phyloP scores from a whole-genome alignment of 2,113 vertebrate genomes.

The Bos indicus region DNA sequence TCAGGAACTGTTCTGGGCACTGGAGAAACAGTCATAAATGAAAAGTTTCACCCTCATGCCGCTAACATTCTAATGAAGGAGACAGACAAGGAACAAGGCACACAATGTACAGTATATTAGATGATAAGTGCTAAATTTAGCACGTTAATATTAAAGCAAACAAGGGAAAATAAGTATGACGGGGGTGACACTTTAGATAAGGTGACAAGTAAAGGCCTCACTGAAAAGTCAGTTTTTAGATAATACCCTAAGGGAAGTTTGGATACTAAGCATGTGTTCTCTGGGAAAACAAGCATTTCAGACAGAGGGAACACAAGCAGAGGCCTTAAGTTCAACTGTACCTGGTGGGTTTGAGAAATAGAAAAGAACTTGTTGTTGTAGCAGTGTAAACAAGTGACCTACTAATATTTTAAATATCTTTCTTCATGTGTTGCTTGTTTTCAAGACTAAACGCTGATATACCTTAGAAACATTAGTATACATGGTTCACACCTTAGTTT shows the following conservation, averaged over 20 bases:
- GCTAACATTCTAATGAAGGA: not conserved
- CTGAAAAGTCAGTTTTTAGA: not conserved
- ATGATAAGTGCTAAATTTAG: not conserved
- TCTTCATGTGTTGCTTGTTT: not conserved
- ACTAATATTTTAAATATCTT: not conserved
- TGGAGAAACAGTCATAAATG: not conserved
- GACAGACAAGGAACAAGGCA: not conserved
- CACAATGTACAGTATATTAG: not conserved
- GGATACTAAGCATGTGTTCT: not conserved
- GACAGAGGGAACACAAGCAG: not conserved
- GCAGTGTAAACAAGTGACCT: not conserved
- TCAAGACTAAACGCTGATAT: not conserved
- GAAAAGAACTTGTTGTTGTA: not conserved
- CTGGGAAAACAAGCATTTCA: not conserved
- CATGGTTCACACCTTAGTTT: not conserved
- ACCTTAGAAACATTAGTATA: not conserved
- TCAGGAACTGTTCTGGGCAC: not conserved
- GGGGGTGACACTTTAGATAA: not conserved
- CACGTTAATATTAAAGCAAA: not conserved
- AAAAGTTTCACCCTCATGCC: not conserved
- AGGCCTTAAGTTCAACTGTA: not conserved
- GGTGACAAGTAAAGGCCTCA: not conserved
- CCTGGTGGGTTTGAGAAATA: not conserved
- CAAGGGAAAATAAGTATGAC: not conserved
- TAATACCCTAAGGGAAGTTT: not conserved